phyloP scores from a whole-genome alignment of 1,140 invertebrate genomes.

The Ganaspis sp. region DNA sequence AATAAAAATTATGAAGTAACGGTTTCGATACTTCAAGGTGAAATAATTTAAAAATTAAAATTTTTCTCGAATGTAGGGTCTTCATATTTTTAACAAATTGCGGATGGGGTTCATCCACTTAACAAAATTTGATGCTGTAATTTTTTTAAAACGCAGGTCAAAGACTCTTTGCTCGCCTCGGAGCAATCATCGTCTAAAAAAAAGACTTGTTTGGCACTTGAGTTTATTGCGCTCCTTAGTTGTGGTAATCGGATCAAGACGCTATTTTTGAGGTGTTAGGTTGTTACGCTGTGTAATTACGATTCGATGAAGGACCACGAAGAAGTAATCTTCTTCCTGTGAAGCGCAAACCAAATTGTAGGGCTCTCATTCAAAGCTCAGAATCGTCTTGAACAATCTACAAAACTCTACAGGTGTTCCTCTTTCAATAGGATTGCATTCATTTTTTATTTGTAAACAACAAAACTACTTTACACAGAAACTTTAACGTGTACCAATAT shows the following conservation, averaged over 20 bases:
- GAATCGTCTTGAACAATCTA: neutral
- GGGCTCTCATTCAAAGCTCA: neutral
- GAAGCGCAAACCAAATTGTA: neutral
- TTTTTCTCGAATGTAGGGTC: too few species aligned
- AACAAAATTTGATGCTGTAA: neutral
- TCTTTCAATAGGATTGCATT: neutral
- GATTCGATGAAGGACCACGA: conserved; percentile 18
- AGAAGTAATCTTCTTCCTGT: neutral
- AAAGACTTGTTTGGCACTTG: neutral
- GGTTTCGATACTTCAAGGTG: too few species aligned
- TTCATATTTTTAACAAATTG: too few species aligned
- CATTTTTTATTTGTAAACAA: too few species aligned
- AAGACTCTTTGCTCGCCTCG: neutral
- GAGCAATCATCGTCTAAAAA: neutral
- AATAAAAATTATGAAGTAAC: too few species aligned
- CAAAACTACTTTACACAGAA: too few species aligned
- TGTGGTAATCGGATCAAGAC: conserved; percentile 20
- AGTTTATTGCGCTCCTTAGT: neutral
- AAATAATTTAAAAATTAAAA: too few species aligned
- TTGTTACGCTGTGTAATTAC: conserved; percentile 20
- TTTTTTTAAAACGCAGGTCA: neutral
- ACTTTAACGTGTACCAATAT: too few species aligned
- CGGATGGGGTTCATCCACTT: neutral
- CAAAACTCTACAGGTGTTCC: neutral
- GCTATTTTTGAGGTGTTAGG: conserved; percentile 28